These are phyloP conservation scores for Antheraea pernyi DNA, from an alignment of 1,140 invertebrate species.

Conservation along the genomic window DNA sequence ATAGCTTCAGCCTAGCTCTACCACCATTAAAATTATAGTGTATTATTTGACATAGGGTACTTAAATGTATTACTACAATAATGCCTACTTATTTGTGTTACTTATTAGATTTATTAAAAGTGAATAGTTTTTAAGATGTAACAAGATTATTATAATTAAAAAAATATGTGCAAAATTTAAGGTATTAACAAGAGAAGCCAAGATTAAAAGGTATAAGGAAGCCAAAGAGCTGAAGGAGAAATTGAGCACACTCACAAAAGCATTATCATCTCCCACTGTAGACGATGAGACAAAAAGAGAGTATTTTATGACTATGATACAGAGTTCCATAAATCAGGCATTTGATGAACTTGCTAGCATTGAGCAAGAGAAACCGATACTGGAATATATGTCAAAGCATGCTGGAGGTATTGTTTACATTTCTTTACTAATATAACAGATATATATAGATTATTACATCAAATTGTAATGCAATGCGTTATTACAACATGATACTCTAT, in stretches of 20 bases:
- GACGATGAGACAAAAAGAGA: constrained; percentile 92
- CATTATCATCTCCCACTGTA: constrained; percentile 81
- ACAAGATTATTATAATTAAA: neutral
- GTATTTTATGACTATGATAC: constrained; percentile 90
- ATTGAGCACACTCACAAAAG: constrained; percentile 82
- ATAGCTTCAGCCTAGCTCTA: no score
- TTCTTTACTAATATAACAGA: no score
- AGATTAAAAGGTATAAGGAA: constrained; percentile 90
- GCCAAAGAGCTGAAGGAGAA: constrained; percentile 89
- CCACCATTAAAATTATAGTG: no score
- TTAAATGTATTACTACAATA: no score
- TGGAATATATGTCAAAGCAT: constrained; percentile 85
- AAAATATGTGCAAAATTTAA: constrained; percentile 26
- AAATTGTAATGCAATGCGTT: no score
- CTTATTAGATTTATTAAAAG: no score
- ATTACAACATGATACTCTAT: no score
- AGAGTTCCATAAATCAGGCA: constrained; percentile 86
- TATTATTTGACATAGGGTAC: no score
- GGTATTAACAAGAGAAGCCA: constrained; percentile 67
- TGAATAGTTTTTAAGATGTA: no score
- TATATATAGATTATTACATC: no score
- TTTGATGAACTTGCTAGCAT: constrained; percentile 89
- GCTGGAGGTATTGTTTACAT: constrained; percentile 52
- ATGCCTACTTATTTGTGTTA: no score
- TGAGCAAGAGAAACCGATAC: constrained; percentile 85